Conservation (phyloP, 2,113 vertebrate genomes). For the Sapajus apella region DNA sequence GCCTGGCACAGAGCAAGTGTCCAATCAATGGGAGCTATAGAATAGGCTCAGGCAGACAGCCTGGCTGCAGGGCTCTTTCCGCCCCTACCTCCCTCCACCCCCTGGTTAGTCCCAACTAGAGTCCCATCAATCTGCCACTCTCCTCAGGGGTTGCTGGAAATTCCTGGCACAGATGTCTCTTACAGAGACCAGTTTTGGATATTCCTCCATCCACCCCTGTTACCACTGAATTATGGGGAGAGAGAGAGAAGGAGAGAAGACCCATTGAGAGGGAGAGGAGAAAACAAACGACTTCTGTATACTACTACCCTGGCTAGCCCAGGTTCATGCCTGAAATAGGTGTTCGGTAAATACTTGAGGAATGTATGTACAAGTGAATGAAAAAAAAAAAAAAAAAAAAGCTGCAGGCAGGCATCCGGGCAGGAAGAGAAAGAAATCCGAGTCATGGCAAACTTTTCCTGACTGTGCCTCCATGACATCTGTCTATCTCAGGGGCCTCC, state of each 20-base stretch:
- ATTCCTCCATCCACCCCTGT: conserved; percentile 56
- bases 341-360: conserved; percentile 75
- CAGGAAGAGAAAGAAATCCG: conserved; percentile 34
- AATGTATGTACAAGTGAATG: conserved; percentile 71
- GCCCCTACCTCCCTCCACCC: background rate
- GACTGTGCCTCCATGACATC: background rate
- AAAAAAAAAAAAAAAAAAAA: conserved; percentile 1
- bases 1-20: background rate
- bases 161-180: conserved; percentile 70
- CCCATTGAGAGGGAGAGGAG: conserved; percentile 65
- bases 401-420: background rate
- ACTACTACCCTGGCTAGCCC: conserved; percentile 50
- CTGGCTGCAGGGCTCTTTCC: background rate
- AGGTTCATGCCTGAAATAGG: conserved; percentile 71
- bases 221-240: conserved; percentile 73
- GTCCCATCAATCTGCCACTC: conserved; percentile 70
- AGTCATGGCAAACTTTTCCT: background rate
- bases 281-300: conserved; percentile 70
- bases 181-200: conserved; percentile 67
- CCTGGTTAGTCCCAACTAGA: conserved; percentile 53
- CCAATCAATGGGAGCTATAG: conserved; percentile 39
- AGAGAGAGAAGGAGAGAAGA: conserved; percentile 73
- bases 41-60: conserved; percentile 39
- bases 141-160: conserved; percentile 66
- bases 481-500: background rate